These are phyloP conservation scores for Nebria salina DNA, from an alignment of 2,888 invertebrate genomes.

Conservation along the genomic window DNA sequence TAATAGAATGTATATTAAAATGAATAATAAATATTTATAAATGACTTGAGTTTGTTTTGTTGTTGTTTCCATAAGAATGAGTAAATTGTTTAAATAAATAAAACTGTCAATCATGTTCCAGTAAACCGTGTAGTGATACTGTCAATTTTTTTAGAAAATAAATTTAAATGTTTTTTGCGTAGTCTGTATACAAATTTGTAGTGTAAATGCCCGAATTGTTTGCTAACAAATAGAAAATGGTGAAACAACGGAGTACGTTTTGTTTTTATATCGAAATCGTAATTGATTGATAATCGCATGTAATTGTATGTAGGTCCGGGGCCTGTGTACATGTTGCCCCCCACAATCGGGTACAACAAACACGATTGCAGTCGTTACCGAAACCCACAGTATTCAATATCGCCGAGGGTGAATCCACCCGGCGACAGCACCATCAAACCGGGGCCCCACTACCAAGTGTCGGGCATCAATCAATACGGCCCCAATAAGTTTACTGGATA, in stretches of 20 bases:
- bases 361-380: slow-evolving; percentile 73
- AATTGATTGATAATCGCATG: not conserved
- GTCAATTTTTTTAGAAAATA: not conserved
- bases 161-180: not conserved
- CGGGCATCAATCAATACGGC: slow-evolving; percentile 64
- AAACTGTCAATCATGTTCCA: not conserved
- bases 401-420: slow-evolving; percentile 57
- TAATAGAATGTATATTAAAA: too few species aligned
- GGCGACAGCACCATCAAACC: slow-evolving; percentile 57
- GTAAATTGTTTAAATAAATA: not conserved
- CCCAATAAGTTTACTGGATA: slow-evolving; percentile 66
- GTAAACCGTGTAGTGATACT: not conserved
- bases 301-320: slow-evolving; percentile 68
- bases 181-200: not conserved
- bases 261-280: not conserved
- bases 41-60: too few species aligned
- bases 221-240: not conserved
- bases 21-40: too few species aligned
- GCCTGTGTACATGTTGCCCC: slow-evolving; percentile 71
- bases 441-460: slow-evolving; percentile 64
- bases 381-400: slow-evolving; percentile 73
- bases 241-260: not conserved
- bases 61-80: not conserved
- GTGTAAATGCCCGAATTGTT: not conserved
- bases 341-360: slow-evolving; percentile 68